Evolutionary conservation across 2,113 vertebrate species (phyloP).

Genomic region (Cromileptes altivelis): DNA sequence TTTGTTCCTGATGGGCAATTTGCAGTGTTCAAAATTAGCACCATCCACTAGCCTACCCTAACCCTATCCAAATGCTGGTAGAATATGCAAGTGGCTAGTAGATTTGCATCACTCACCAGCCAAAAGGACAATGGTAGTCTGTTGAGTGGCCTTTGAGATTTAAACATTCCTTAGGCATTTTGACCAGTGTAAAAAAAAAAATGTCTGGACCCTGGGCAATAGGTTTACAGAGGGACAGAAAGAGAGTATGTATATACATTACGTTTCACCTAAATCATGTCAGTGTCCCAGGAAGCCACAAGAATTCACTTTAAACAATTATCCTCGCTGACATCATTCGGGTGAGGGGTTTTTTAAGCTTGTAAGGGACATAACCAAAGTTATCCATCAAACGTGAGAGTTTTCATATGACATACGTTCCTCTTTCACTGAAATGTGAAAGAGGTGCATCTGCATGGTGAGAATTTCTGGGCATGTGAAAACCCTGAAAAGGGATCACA

Average conservation of each 20-base stretch:
- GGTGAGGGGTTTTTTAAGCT: neutral
- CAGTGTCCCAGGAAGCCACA: neutral
- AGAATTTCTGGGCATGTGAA: conserved; percentile 37
- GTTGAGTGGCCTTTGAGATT: no score
- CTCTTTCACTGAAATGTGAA: conserved; percentile 52
- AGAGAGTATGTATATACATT: neutral
- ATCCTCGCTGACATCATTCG: neutral
- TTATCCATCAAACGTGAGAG: neutral
- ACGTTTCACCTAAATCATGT: neutral
- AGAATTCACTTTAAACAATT: neutral
- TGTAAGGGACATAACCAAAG: neutral
- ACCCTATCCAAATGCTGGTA: no score
- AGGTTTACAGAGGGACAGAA: no score
- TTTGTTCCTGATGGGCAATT: no score
- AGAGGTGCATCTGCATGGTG: conserved; percentile 13
- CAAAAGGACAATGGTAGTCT: no score
- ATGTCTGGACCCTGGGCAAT: no score
- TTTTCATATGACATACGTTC: conserved; percentile 39
- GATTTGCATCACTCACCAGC: no score
- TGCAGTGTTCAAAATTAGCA: no score
- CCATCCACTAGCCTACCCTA: no score
- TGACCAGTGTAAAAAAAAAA: no score
- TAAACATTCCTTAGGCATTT: no score
- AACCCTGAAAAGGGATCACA: conserved; percentile 2
- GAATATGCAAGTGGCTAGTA: no score